Conservation (phyloP, 2,888 invertebrate genomes). For the Drosophila colorata region DNA sequence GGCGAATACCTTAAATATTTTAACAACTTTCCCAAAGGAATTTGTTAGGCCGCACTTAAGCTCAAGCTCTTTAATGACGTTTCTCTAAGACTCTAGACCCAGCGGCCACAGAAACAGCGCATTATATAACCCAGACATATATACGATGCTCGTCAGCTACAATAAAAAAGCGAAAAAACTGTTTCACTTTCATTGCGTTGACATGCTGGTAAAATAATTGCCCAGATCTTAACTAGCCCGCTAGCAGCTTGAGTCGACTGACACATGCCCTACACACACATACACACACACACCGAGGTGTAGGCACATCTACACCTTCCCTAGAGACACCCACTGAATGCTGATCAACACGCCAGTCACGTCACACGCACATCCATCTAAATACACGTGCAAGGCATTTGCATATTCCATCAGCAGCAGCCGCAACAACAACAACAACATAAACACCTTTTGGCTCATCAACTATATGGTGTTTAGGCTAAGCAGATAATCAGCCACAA, state of each 20-base stretch:
- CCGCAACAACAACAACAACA: conserved; percentile 2
- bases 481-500: conserved; percentile 50
- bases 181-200: conserved; percentile 63
- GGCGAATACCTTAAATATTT: conserved; percentile 6
- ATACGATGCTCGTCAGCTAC: conserved; percentile 4
- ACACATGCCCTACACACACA: conserved; percentile 46
- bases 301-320: conserved; percentile 14
- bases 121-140: conserved; percentile 36
- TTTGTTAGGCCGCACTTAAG: conserved; percentile 18
- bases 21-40: conserved; percentile 2
- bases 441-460: conserved; percentile 41
- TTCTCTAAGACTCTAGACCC: conserved; percentile 19
- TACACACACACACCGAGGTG: background rate
- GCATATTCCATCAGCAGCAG: conserved; percentile 53
- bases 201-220: conserved; percentile 34
- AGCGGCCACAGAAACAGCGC: background rate
- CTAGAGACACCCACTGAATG: conserved; percentile 3
- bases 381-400: conserved; percentile 59
- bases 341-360: conserved; percentile 31
- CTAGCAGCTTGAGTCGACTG: conserved; percentile 25
- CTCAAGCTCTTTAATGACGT: conserved; percentile 4
- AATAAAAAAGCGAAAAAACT: conserved; percentile 18
- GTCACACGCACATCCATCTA: conserved; percentile 49
- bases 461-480: conserved; percentile 39
- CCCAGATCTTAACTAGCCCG: conserved; percentile 21